Evolutionary conservation across 2,797 vertebrate species (phyloP), one percentile per base, ranked within the genome.

Genomic region (Darevskia nairensis): DNA sequence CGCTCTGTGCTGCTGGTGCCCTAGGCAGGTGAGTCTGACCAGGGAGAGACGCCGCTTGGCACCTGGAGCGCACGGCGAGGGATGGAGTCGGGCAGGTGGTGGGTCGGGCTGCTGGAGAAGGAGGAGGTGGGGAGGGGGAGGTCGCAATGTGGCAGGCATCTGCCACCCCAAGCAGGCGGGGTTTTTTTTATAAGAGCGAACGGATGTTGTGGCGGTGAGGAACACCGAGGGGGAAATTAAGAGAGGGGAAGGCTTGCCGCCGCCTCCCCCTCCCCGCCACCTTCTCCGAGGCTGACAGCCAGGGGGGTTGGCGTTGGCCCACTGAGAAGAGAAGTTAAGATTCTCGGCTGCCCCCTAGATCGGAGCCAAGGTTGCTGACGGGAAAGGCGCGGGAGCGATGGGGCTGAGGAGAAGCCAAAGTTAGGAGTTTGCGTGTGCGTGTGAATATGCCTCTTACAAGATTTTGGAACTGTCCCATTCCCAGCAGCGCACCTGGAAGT

Each of bases 1-100:
- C 92, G 87, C 89, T 88, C 92, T 85, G 90, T 92, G 95, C 94
- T 91, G 91, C 94, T 92, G 91, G 95, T 90, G 89, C 92, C 91
- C 89, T 86, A 85, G 6, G 41, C 92, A 94, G 93, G 94, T 94
- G 89, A 94, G 90, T 78, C 72, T 13, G 8, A 35, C 86, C 84
- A 82, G 79, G 80, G 61, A 83, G 66, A 35, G 35, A 89, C 79
- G 85, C 80, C 11, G 23, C 50, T 86, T 89, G 89, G 72, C 77
- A 81, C 76, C 44, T 80, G 71, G 32, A 32, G 80, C 84, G 88
- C 35, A 41, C 74, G 87, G 68, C 17, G 80, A 61, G 39, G 82
- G 83, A 3, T 55, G 77, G 68, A 80, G 41, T 41, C 71, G 35
- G 17, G 78, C 59, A 44, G 88, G 87, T 88, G 71, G 74, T 74